phyloP scores from a whole-genome alignment of 2,888 invertebrate genomes.

The Cosmia pyralina region DNA sequence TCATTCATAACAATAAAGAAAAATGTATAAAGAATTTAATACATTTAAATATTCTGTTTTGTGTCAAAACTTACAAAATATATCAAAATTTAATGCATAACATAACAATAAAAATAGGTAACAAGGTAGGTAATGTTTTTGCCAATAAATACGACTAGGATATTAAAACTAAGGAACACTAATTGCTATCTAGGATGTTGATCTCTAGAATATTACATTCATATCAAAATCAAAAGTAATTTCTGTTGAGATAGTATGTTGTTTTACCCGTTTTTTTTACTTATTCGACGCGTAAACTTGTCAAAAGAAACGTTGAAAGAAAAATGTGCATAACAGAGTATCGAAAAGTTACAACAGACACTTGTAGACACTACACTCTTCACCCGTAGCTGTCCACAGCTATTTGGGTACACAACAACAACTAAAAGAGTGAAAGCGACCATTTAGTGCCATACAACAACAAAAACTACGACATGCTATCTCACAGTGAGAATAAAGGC shows the following conservation, averaged over 20 bases:
- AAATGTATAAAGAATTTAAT: conserved; percentile 70
- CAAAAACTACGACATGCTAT: conserved; percentile 65
- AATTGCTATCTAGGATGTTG: conserved; percentile 77
- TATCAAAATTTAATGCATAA: conserved; percentile 65
- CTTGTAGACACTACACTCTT: conserved; percentile 45
- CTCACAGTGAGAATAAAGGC: conserved; percentile 59
- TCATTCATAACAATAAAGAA: conserved; percentile 76
- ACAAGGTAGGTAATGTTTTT: conserved; percentile 82
- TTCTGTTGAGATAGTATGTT: conserved; percentile 61
- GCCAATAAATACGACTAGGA: conserved; percentile 85
- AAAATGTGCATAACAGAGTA: conserved; percentile 31
- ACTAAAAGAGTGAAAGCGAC: conserved; percentile 51
- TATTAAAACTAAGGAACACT: conserved; percentile 65
- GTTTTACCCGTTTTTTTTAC: conserved; percentile 14
- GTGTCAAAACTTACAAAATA: conserved; percentile 69
- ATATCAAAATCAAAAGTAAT: conserved; percentile 45
- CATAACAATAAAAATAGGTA: conserved; percentile 65
- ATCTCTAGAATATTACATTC: conserved; percentile 70
- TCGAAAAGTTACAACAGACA: conserved; percentile 25
- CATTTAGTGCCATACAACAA: conserved; percentile 48
- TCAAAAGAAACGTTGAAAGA: conserved; percentile 3
- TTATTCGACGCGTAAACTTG: background rate
- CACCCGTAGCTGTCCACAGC: conserved; percentile 49
- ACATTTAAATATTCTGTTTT: conserved; percentile 67
- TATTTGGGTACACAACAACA: conserved; percentile 41